Base-by-base conservation (phyloP, 2,113 vertebrate genomes). In the Megaleporinus macrocephalus region DNA sequence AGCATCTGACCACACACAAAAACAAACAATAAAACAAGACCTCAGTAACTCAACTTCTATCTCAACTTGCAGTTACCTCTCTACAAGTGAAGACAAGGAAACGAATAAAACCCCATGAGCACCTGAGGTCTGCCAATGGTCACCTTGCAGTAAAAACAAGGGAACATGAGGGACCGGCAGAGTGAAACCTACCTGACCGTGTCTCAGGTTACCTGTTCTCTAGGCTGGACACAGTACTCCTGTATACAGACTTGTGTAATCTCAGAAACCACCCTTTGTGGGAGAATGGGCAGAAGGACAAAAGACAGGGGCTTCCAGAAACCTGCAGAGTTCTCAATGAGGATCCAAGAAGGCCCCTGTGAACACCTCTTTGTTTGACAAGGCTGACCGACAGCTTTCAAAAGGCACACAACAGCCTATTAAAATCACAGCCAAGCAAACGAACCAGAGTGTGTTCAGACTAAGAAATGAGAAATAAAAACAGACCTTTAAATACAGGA, bases 141-240 rank as follows among this genome's bases (percentile, higher is more conserved):
- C 55, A 27, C 59, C 63, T 20, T 24, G 13, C 41, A 20, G 9
- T 47, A 15, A 29, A 73, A 85, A 78, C 24, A 78, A 41, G 0
- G 33, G 49, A 57, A 70, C 36, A 55, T 30, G 69, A 51, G 44
- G 72, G 69, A 20, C 47, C 51, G 44, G 75, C 57, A 33, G 47
- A 55, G 33, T 22, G 30, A 24, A 73, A 68, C 44, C 20, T 73
- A 71, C 33, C 62, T 3, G 24, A 6, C 47, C 3, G 0, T 2
- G 18, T 61, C 65, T 86, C 84, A 41, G 66, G 84, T 88, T 88
- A 65, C 84, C 62, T 47, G 41, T 13, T 61, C 85, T 76, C n/a
- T 4, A 12, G 49, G 33, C 33, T 13, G 13, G 12, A 83, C 76
- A 85, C 69, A 79, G 72, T 53, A 75, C 11, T 47, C 53, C 69